Percentiles rank a stretch among this genome's conserved stretches.
Evolutionary conservation across 2,888 invertebrate genomes (phyloP).

Genomic region (Drosophila austrosaltans): DNA sequence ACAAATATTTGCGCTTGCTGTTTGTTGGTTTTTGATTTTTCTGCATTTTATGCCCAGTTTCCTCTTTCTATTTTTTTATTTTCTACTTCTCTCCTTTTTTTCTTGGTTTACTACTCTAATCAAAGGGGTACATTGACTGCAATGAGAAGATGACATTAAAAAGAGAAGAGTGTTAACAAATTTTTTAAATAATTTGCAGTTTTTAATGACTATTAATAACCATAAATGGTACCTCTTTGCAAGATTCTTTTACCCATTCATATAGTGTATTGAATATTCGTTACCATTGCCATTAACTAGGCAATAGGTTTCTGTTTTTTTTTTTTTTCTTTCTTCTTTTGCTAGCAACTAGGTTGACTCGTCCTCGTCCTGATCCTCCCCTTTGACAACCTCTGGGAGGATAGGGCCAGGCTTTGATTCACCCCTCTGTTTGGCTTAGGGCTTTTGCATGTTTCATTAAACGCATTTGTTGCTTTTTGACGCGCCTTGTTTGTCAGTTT

Average conservation of each 20-base stretch:
- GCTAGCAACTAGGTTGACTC: slow-evolving; percentile 56
- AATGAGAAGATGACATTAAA: neutral
- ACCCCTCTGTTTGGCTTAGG: slow-evolving; percentile 15
- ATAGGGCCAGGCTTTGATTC: slow-evolving; percentile 19
- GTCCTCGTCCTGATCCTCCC: neutral
- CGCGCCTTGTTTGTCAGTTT: slow-evolving; percentile 46
- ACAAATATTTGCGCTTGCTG: slow-evolving; percentile 74
- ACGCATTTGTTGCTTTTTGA: slow-evolving; percentile 77
- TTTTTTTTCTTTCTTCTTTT: neutral
- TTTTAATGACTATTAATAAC: too few species aligned
- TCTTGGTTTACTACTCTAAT: neutral
- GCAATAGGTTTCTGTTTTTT: neutral
- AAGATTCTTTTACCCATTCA: neutral
- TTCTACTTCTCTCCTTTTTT: slow-evolving; percentile 5
- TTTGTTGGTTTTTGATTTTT: slow-evolving; percentile 53
- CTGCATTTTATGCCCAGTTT: slow-evolving; percentile 63
- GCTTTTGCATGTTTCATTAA: slow-evolving; percentile 72
- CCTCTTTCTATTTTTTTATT: slow-evolving; percentile 44
- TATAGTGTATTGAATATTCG: neutral
- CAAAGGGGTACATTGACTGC: neutral
- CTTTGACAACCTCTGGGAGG: neutral
- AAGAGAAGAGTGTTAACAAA: neutral
- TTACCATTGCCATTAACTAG: neutral
- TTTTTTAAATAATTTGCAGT: too few species aligned
- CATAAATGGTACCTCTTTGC: too few species aligned